Base-by-base conservation (phyloP, 2,888 invertebrate species). In the Osmoderma eremita region DNA sequence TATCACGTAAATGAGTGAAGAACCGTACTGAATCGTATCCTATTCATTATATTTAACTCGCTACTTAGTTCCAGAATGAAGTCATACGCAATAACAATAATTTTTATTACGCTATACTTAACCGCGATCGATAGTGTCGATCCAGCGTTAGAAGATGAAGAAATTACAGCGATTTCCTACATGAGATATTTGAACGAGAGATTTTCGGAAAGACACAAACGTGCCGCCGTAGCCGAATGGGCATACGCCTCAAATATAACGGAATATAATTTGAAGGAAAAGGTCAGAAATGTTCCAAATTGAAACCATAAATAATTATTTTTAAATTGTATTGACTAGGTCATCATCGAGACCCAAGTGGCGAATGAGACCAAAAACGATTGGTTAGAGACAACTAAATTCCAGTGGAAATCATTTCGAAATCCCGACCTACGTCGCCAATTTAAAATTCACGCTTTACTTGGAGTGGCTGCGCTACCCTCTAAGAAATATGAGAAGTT, bases 211-310 rank as follows among this genome's bases (percentile, higher is more conserved):
- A 85, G 88, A 75, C 84, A 84, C 69, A 89, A 91, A 76, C 81
- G 84, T n/a, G 86, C 85, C 3, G 84, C 86, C 0, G 72, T 88
- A 2, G 90, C 90, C 0, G 86, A 88, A 67, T 94, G 94, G 93
- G 86, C 84, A 0, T 93, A 93, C 77, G 89, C 88, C 0, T 90
- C 92, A 0, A 91, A 94, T 78, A 86, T 94, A 45, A 93, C 90
- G 0, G 88, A 91, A 61, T 87, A 87, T 65, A 93, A 90, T 80
- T 85, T 90, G 63, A 85, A 86, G 36, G 78, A 77, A 12, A 86
- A 87, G 79, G 82, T 87, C 74, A 75, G 77, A 49, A 20, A 18
- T 13, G 15, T 48, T 17, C n/a, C n/a, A n/a, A n/a, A n/a, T n/a
- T n/a, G n/a, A n/a, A n/a, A 30, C 10, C 3, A 30, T 30, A 10